Evolutionary conservation across 2,113 vertebrate genomes (phyloP), one percentile per base, ranked within the genome.

Genomic region (Xerus inauris): DNA sequence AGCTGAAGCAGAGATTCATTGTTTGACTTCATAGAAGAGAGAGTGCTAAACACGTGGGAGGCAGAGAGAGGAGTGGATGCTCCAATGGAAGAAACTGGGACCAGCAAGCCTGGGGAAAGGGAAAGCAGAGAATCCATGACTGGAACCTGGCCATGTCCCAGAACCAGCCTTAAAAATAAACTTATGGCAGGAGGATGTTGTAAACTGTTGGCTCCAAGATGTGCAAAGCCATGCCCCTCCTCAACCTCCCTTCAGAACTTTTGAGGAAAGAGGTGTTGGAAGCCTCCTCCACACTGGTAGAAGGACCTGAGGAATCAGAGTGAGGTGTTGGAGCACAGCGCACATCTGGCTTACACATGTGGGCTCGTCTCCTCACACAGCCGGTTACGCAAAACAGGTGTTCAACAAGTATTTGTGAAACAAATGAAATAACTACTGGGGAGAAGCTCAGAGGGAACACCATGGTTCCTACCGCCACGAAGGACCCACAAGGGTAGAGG

Each of bases 331-430:
- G 89, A 83, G 72, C 49, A 57, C 26, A 24, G 73, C 57, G 49
- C 77, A 24, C 94, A 95, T 91, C 77, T 97, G 95, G 77, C 20
- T 71, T 24, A 32, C 87, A 94, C 1, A 38, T 91, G 91, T 65
- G 30, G 3, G 11, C 59, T 82, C 47, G 0, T 76, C 14, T 69
- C 72, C 57, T 45, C 26, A 73, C 80, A 75, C 26, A 51, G 89
- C 54, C 75, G 51, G 51, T 83, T 94, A 89, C 72, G 73, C 47
- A 81, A 90, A 97, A 86, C 95, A 97, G 91, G 96, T 96, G 94
- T 75, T 83, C 64, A 80, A 59, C 91, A 71, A 84, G 89, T 42
- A 80, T 91, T 81, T 89, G 89, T 30, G 71, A 91, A 87, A 71
- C 64, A 87, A 91, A 86, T 42, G 35, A 94, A 96, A 45, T 91